Percentiles rank a stretch among this genome's conserved stretches.
Evolutionary conservation across 1,140 invertebrate genomes (phyloP).

Genomic region (Delia radicum): DNA sequence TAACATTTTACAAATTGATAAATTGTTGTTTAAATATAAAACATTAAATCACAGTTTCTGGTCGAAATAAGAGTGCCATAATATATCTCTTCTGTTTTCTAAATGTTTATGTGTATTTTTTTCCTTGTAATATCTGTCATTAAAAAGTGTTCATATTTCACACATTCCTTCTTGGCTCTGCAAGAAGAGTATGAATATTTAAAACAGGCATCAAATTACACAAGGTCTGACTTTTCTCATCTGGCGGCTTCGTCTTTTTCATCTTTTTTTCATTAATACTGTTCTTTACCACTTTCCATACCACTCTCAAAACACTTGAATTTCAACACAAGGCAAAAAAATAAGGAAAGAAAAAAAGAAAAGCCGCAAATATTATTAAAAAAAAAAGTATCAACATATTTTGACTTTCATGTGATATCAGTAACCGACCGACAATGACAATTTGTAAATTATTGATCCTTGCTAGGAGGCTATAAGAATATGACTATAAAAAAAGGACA

Average conservation of each 20-base stretch:
- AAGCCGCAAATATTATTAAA: background rate
- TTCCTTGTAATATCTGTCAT: background rate
- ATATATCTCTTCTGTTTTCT: background rate
- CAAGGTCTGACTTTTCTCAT: background rate
- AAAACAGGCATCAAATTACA: background rate
- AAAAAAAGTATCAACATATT: background rate
- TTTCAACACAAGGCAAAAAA: background rate
- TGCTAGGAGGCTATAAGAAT: background rate
- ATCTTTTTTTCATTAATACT: background rate
- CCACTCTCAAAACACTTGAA: background rate
- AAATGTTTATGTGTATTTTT: background rate
- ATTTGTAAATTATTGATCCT: slow-evolving; percentile 5
- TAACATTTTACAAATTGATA: too few species aligned
- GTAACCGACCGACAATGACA: background rate
- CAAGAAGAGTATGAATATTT: background rate
- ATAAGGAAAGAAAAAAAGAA: background rate
- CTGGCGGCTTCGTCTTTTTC: background rate
- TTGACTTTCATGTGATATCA: background rate
- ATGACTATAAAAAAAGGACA: background rate
- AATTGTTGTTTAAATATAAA: background rate
- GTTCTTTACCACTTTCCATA: background rate
- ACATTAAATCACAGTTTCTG: background rate
- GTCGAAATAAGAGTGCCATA: background rate
- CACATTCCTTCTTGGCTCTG: background rate
- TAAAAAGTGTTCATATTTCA: background rate